phyloP scores from a whole-genome alignment of 2,797 vertebrate genomes.

The Glossophaga mutica region DNA sequence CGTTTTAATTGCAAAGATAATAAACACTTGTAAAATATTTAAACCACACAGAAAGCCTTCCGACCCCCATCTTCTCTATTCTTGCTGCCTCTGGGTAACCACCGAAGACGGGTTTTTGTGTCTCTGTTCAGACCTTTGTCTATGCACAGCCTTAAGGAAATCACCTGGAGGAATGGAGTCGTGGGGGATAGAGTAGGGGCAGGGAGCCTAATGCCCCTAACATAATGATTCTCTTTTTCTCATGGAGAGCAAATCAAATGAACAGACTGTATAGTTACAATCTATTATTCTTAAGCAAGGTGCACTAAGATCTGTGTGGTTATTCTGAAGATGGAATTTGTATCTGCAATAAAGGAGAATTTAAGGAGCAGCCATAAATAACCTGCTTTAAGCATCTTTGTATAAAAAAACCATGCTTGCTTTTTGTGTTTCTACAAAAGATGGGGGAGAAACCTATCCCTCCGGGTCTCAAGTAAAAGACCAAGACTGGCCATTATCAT shows the following conservation, averaged over 20 bases:
- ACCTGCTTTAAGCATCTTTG: neutral
- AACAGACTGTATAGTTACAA: neutral
- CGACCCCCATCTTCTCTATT: neutral
- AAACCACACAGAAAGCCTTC: neutral
- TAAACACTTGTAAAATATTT: conserved; percentile 21
- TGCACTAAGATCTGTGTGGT: neutral
- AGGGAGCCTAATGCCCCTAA: neutral
- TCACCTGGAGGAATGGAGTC: neutral
- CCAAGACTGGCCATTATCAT: neutral
- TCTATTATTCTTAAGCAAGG: neutral
- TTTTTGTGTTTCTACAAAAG: conserved; percentile 23
- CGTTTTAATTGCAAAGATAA: conserved; percentile 15
- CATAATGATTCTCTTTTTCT: neutral
- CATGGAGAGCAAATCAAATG: neutral
- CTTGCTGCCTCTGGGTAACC: neutral
- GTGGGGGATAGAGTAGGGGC: neutral
- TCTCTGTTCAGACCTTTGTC: neutral
- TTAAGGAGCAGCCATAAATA: neutral
- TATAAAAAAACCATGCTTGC: neutral
- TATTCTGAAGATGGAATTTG: neutral
- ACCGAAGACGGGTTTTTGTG: neutral
- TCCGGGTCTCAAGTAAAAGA: neutral
- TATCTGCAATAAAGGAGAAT: neutral
- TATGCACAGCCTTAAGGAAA: neutral
- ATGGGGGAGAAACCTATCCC: neutral